phyloP scores from a whole-genome alignment of 2,888 invertebrate species.

The Synanthedon myopaeformis region DNA sequence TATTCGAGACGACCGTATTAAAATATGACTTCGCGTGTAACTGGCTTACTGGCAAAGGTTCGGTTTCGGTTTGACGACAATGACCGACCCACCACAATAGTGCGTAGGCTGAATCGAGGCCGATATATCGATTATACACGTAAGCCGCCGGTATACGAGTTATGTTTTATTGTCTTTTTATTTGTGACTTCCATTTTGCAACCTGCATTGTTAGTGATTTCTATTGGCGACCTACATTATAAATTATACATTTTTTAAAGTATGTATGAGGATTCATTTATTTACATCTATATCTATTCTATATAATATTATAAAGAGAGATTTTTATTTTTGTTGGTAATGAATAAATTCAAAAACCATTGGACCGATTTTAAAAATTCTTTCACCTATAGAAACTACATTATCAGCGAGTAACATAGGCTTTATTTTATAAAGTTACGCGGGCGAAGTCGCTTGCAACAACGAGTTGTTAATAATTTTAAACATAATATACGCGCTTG shows the following conservation, averaged over 20 bases:
- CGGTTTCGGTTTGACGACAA: conserved; percentile 29
- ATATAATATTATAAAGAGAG: too few relatives aligned
- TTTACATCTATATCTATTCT: too few relatives aligned
- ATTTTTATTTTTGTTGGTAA: too few relatives aligned
- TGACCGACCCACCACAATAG: conserved; percentile 38
- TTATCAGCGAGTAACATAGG: too few relatives aligned
- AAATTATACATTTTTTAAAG: background rate
- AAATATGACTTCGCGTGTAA: conserved; percentile 4
- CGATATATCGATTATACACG: conserved; percentile 35
- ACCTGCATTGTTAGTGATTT: conserved; percentile 38
- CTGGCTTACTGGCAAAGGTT: conserved; percentile 1
- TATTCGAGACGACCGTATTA: background rate
- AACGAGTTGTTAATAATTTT: too few relatives aligned
- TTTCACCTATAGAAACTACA: too few relatives aligned
- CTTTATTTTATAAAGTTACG: too few relatives aligned
- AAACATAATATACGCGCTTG: too few relatives aligned
- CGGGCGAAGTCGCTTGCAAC: too few relatives aligned
- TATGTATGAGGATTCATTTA: too few relatives aligned
- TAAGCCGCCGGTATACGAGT: conserved; percentile 15
- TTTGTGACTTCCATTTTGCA: conserved; percentile 44
- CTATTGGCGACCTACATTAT: conserved; percentile 11
- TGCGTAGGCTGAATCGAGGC: conserved; percentile 53
- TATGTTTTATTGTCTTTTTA: conserved; percentile 25
- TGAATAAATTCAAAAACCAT: too few relatives aligned
- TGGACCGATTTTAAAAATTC: too few relatives aligned